phyloP scores from a whole-genome alignment of 2,888 invertebrate genomes.

The Eugnorisma glareosa region DNA sequence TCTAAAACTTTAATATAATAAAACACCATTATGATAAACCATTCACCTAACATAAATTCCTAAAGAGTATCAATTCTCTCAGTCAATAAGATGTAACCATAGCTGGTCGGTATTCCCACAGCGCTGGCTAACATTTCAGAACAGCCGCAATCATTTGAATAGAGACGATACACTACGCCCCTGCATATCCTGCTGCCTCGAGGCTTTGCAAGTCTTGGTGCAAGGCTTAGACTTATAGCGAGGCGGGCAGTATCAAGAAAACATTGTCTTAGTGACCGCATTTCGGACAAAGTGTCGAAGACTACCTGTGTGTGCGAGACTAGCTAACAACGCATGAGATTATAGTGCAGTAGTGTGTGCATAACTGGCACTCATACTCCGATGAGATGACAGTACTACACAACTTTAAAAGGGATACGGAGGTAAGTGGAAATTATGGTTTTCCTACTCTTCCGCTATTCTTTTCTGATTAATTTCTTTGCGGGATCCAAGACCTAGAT shows the following conservation, averaged over 20 bases:
- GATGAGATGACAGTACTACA: background rate
- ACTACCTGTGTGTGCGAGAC: too few relatives aligned
- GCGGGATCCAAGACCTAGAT: too few relatives aligned
- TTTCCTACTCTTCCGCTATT: too few relatives aligned
- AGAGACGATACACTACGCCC: conserved; percentile 42
- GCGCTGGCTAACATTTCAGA: conserved; percentile 55
- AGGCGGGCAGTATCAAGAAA: background rate
- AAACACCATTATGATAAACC: background rate
- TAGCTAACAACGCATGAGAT: background rate
- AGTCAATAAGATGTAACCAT: conserved; percentile 36
- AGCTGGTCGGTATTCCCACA: conserved; percentile 35
- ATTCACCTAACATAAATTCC: conserved; percentile 7
- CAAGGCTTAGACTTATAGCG: conserved; percentile 28
- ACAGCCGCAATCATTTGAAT: conserved; percentile 63
- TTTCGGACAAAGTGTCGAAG: background rate
- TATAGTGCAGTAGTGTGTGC: background rate
- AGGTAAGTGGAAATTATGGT: too few relatives aligned
- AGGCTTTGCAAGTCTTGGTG: conserved; percentile 33
- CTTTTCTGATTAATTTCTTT: too few relatives aligned
- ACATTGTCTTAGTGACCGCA: background rate
- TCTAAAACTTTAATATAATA: background rate
- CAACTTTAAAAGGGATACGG: too few relatives aligned
- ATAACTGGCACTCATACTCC: too few relatives aligned
- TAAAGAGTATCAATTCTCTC: conserved; percentile 42
- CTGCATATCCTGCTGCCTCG: conserved; percentile 46